Evolutionary conservation across 2,113 vertebrate genomes (phyloP).

Genomic region (Sinocyclocheilus anophthalmus): DNA sequence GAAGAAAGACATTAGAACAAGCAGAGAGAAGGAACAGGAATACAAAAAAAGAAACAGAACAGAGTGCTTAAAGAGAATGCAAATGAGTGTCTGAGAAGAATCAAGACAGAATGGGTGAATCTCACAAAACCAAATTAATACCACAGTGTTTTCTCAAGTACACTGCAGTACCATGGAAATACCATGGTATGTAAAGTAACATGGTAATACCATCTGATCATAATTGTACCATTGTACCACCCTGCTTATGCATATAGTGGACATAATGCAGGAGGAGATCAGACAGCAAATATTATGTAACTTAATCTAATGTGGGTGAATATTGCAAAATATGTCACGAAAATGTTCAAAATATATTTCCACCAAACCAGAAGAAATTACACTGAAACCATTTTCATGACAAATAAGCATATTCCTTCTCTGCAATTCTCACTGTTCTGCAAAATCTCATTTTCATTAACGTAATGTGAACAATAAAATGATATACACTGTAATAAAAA

Average conservation of each 20-base stretch:
- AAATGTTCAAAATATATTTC: not conserved
- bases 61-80: not conserved
- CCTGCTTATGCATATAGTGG: not conserved
- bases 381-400: not conserved
- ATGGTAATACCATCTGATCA: not conserved
- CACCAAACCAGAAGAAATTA: not conserved
- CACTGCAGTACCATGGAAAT: not conserved
- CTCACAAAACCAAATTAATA: not conserved
- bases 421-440: not conserved
- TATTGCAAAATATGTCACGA: not conserved
- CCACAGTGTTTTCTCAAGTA: not conserved
- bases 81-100: conserved; percentile 2
- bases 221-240: not conserved
- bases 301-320: not conserved
- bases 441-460: not conserved
- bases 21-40: conserved; percentile 11
- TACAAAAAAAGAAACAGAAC: conserved; percentile 33
- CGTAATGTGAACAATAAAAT: not conserved
- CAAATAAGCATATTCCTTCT: not conserved
- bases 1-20: conserved; percentile 16
- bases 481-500: not conserved
- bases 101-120: not conserved
- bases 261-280: not conserved
- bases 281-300: not conserved
- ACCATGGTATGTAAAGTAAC: not conserved